phyloP scores from a whole-genome alignment of 2,113 vertebrate genomes.

The Eidolon helvum region DNA sequence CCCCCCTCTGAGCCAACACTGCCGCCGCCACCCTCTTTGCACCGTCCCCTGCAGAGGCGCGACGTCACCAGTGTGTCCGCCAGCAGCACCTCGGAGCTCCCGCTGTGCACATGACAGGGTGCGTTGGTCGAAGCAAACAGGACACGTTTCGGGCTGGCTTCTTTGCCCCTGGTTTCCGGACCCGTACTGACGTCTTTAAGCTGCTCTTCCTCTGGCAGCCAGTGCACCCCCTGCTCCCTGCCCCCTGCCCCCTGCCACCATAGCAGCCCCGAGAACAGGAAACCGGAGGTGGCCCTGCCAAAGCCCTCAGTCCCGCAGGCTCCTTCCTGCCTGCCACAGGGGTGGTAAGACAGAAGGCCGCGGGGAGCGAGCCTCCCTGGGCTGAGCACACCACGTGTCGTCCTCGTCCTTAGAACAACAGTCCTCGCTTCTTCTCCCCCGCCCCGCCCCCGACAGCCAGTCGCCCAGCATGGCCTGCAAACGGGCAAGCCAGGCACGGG shows the following conservation, averaged over 20 bases:
- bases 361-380: not conserved
- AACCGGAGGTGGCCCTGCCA: not conserved
- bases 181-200: not conserved
- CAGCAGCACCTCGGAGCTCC: not conserved
- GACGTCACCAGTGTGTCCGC: not conserved
- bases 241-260: not conserved
- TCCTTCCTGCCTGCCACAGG: constrained; percentile 4
- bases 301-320: not conserved
- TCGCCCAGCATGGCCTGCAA: not conserved
- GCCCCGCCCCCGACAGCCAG: not conserved
- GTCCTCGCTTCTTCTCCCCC: not conserved
- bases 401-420: not conserved
- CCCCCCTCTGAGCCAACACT: not conserved
- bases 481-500: rapidly evolving
- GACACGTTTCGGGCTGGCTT: not conserved
- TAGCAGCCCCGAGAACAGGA: not conserved
- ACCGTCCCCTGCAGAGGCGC: not conserved
- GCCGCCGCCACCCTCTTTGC: not conserved
- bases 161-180: not conserved
- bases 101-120: not conserved
- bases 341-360: not conserved
- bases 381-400: not conserved
- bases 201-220: not conserved
- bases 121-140: not conserved
- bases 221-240: not conserved